phyloP scores from a whole-genome alignment of 2,888 invertebrate species.

The Marasmarcha lunaedactyla region DNA sequence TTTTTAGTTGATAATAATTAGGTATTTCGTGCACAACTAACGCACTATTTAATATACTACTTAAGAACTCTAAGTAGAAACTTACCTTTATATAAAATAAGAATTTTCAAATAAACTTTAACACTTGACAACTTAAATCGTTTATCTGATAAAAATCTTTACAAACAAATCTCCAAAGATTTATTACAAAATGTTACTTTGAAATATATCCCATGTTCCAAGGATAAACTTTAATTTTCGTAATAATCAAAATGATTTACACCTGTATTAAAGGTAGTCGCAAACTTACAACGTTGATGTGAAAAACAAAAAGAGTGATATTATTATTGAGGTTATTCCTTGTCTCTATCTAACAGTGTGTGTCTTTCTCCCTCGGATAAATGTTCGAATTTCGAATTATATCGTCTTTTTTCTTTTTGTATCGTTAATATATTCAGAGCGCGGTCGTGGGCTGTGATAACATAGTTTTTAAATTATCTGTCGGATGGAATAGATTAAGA shows the following conservation, averaged over 20 bases:
- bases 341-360: too few relatives aligned
- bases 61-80: too few relatives aligned
- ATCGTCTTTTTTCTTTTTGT: too few relatives aligned
- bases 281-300: background rate
- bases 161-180: background rate
- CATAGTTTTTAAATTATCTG: constrained; percentile 36
- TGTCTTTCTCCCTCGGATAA: too few relatives aligned
- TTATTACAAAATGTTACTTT: background rate
- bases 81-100: too few relatives aligned
- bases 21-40: too few relatives aligned
- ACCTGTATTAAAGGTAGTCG: background rate
- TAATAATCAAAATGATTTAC: background rate
- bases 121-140: too few relatives aligned
- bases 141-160: too few relatives aligned
- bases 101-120: too few relatives aligned
- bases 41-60: too few relatives aligned
- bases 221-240: background rate
- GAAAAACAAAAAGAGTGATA: background rate
- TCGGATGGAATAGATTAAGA: constrained; percentile 27
- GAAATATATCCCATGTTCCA: background rate
- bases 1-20: too few relatives aligned
- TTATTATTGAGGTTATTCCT: background rate
- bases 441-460: constrained; percentile 31
- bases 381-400: too few relatives aligned
- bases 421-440: constrained; percentile 30